A percentile compares a stretch with the other conserved stretches of the same genome.
phyloP scores from a whole-genome alignment of 2,113 vertebrate species.

The Ptilonorhynchus violaceus region DNA sequence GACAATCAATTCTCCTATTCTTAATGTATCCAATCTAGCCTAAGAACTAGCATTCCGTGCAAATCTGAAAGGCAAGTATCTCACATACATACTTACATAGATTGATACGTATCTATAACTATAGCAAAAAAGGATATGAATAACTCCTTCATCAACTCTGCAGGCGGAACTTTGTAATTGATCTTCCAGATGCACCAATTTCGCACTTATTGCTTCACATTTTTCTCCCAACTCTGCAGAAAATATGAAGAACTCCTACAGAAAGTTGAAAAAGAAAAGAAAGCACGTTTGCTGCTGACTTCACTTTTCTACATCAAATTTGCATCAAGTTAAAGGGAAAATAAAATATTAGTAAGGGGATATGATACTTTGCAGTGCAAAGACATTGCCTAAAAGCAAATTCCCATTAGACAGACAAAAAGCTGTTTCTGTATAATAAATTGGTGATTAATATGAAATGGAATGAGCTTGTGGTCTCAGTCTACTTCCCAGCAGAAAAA shows the following conservation, averaged over 20 bases:
- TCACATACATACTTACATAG: background rate
- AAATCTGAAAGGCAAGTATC: background rate
- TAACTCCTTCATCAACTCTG: slow-evolving; percentile 77
- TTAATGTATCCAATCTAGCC: background rate
- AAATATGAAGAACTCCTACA: slow-evolving; percentile 63
- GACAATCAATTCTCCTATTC: background rate
- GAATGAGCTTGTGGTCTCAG: background rate
- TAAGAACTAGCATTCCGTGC: background rate
- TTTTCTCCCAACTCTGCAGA: slow-evolving; percentile 65
- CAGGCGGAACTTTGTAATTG: slow-evolving; percentile 78
- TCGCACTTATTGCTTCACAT: slow-evolving; percentile 75
- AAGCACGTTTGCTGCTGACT: background rate
- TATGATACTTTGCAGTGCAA: background rate
- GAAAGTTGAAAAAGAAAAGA: slow-evolving; percentile 23
- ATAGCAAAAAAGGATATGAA: slow-evolving; percentile 86
- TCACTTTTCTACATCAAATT: background rate
- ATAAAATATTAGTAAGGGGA: background rate
- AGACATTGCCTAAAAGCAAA: background rate
- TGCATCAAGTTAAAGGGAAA: background rate
- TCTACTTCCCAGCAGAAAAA: background rate
- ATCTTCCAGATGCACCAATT: slow-evolving; percentile 82
- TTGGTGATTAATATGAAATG: background rate
- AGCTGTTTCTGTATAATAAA: background rate
- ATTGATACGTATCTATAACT: background rate
- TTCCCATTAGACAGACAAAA: background rate